These are phyloP conservation scores for Lasioglossum lativentre DNA, from an alignment of 2,888 invertebrate genomes.

Conservation along the genomic window DNA sequence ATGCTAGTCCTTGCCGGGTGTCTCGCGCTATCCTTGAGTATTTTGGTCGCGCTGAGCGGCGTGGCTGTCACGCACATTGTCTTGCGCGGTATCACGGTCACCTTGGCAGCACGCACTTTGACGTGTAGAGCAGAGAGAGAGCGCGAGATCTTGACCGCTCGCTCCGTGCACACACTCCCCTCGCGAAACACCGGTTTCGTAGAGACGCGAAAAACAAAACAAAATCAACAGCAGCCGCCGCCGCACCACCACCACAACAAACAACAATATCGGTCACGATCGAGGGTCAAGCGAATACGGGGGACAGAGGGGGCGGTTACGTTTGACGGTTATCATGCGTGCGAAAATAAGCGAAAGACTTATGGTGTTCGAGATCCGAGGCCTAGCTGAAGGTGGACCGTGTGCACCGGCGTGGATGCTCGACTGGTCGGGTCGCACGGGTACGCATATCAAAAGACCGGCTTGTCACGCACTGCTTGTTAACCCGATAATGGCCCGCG, in stretches of 20 bases:
- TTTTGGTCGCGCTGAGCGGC: conserved; percentile 80
- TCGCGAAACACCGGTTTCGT: background rate
- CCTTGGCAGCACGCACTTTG: conserved; percentile 64
- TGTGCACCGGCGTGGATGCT: conserved; percentile 27
- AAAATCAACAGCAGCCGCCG: background rate
- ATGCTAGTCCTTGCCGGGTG: conserved; percentile 73
- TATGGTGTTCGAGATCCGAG: conserved; percentile 50
- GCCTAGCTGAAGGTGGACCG: conserved; percentile 45
- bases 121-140: conserved; percentile 12
- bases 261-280: conserved; percentile 43
- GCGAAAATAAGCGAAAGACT: conserved; percentile 8
- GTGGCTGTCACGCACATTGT: conserved; percentile 82
- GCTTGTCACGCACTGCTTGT: background rate
- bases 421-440: conserved; percentile 17
- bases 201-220: background rate
- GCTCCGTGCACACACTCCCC: conserved; percentile 27
- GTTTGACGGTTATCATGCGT: conserved; percentile 16
- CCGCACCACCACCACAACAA: background rate
- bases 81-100: conserved; percentile 62
- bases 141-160: background rate
- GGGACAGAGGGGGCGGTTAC: background rate
- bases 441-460: conserved; percentile 11
- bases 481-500: conserved; percentile 14
- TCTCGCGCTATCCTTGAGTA: conserved; percentile 78
- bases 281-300: background rate